phyloP scores from a whole-genome alignment of 2,113 vertebrate genomes.

The Cavia porcellus region DNA sequence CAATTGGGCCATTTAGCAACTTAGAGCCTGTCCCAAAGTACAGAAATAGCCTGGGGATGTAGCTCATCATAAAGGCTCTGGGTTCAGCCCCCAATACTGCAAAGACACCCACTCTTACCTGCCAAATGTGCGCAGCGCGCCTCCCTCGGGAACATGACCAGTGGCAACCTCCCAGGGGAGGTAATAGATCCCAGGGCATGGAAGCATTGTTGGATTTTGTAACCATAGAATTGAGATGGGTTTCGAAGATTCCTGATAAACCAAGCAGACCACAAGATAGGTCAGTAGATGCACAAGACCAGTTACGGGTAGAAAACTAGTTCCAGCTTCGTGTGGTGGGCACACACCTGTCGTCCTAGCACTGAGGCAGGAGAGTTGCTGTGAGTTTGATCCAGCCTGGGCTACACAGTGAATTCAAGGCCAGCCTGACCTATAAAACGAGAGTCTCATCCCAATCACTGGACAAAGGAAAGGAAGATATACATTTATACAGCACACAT shows the following conservation, averaged over 20 bases:
- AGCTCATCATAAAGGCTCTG: not conserved
- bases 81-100: not conserved
- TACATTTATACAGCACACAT: not conserved
- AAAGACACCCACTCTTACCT: conserved; percentile 86
- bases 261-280: not conserved
- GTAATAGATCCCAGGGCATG: conserved; percentile 89
- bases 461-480: not conserved
- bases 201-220: conserved; percentile 87
- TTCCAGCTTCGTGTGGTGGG: not conserved
- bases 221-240: not conserved
- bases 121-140: conserved; percentile 92
- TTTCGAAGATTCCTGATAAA: conserved; percentile 49
- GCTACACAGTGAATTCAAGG: not conserved
- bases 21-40: not conserved
- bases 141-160: conserved; percentile 88
- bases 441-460: not conserved
- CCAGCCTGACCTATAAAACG: not conserved
- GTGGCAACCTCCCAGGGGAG: conserved; percentile 93
- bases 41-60: not conserved
- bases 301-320: not conserved
- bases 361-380: not conserved
- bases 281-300: not conserved
- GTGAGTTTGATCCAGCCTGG: not conserved
- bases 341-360: not conserved
- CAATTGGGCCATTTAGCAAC: not conserved